Base-by-base conservation (phyloP, 2,797 vertebrate species). In the Onychomys leucogaster region DNA sequence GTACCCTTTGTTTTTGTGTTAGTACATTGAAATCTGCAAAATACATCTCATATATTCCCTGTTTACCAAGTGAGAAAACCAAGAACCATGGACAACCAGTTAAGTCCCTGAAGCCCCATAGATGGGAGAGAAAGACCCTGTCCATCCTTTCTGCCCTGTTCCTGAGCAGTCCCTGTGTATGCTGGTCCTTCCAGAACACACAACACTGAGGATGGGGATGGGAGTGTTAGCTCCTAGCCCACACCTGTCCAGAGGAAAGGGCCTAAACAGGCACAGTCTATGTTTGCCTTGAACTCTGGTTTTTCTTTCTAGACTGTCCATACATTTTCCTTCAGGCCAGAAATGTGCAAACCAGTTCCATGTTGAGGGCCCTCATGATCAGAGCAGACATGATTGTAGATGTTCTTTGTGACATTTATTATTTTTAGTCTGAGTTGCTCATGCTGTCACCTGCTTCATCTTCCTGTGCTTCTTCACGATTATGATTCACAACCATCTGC, bases 271-370 rank as follows among this genome's bases (percentile, higher is more conserved):
- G 29, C 71, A 94, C 87, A 4, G 46, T 95, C 11, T 92, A 37
- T 52, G 19, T 96, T 96, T 95, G 41, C 87, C 95, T 95, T 52
- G 65, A 29, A 17, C 5, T 89, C 92, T 94, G 32, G 17, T 63
- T 63, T 73, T 87, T 84, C 88, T 65, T 55, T 57, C 65, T 65
- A 88, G 94, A 93, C 82, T 84, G 71, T 95, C 27, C 9, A 29
- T 67, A 95, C 91, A 94, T 86, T 95, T 97, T 97, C 55, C 80
- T 90, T 97, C 86, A 73, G 61, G 32, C 55, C 55, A 94, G 43
- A 97, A 96, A 97, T 92, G 5, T 6, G 77, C 77, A 93, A 78
- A 27, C 75, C 71, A 81, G 88, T 91, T n/a, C 34, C 85, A 2
- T 57, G 96, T 43, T 0, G 0, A 92, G 83, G 12, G 92, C 4